Percentiles rank a stretch among this genome's conserved stretches.
Evolutionary conservation across 2,113 vertebrate genomes (phyloP).

Genomic region (Hippocampus guttulatus): DNA sequence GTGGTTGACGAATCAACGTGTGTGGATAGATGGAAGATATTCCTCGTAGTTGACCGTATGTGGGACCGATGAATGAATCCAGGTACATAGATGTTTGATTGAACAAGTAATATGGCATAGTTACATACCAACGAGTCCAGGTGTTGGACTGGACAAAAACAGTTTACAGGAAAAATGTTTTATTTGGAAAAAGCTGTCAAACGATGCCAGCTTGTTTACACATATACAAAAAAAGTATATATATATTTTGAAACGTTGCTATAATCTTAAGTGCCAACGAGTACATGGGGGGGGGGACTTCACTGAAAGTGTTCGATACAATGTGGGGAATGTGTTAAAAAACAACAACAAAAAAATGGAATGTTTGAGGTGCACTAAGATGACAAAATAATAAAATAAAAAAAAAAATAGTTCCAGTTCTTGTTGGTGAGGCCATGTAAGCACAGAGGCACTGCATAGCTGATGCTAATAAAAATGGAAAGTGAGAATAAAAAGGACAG

Average conservation of each 20-base stretch:
- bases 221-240: conserved; percentile 39
- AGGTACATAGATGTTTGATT: background rate
- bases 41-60: too few relatives aligned
- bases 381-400: conserved; percentile 10
- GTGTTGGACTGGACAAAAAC: background rate
- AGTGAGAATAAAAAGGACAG: background rate
- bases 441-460: conserved; percentile 32
- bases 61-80: too few relatives aligned
- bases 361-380: conserved; percentile 51
- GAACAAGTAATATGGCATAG: background rate
- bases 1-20: too few relatives aligned
- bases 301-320: conserved; percentile 42
- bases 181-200: conserved; percentile 44
- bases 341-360: conserved; percentile 38
- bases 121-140: background rate
- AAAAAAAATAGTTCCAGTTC: conserved; percentile 11
- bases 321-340: conserved; percentile 26
- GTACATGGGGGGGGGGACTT: conserved; percentile 12
- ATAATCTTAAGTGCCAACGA: conserved; percentile 48
- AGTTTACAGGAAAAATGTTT: conserved; percentile 25
- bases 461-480: background rate
- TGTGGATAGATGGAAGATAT: too few relatives aligned
- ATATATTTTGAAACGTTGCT: conserved; percentile 39
- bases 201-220: conserved; percentile 29
- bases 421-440: conserved; percentile 30